These are phyloP conservation scores for Notoglanidium macrostoma DNA, from an alignment of 2,797 vertebrate species.

Conservation along the genomic window DNA sequence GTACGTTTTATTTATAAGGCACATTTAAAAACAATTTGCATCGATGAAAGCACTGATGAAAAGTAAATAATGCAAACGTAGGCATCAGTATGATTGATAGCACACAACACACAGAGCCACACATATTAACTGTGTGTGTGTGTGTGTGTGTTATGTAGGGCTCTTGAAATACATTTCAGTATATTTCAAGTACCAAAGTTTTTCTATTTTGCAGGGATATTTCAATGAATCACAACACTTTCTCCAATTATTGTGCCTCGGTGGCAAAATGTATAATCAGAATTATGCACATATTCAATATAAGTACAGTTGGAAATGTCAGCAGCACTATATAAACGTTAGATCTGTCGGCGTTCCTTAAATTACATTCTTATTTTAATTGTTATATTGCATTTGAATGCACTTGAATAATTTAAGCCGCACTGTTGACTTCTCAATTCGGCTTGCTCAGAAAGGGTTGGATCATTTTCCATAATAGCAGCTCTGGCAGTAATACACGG, in stretches of 20 bases:
- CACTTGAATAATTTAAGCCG: too few species aligned
- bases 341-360: neutral
- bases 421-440: too few species aligned
- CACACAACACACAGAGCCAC: neutral
- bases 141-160: neutral
- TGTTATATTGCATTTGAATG: neutral
- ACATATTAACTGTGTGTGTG: neutral
- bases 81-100: neutral
- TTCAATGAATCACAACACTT: neutral
- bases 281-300: neutral
- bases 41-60: neutral
- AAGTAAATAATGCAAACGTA: slow-evolving; percentile 2
- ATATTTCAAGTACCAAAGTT: neutral
- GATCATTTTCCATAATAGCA: too few species aligned
- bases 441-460: too few species aligned
- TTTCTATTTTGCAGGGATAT: neutral
- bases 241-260: too few species aligned
- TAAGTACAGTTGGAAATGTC: neutral
- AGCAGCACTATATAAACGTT: neutral
- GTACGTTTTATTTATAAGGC: slow-evolving; percentile 13
- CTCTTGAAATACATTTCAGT: neutral
- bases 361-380: neutral
- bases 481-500: too few species aligned
- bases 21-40: slow-evolving; percentile 13
- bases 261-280: neutral